Evolutionary conservation across 2,113 vertebrate species (phyloP).

Genomic region (Aix galericulata): DNA sequence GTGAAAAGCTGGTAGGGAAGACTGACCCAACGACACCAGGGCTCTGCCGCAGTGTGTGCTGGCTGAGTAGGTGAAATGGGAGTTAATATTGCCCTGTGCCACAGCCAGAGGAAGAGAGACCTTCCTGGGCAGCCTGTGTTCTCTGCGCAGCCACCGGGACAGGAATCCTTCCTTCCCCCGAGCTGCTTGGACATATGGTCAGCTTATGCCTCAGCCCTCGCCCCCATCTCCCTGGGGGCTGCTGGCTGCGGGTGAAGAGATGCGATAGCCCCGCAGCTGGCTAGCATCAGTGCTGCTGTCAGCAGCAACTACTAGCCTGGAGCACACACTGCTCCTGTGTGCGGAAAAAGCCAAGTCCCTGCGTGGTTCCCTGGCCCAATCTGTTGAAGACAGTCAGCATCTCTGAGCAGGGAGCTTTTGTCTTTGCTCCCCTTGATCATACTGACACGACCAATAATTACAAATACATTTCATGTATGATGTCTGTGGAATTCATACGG

Average conservation of each 20-base stretch:
- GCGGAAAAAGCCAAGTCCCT: background rate
- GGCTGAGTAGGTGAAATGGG: fast-evolving
- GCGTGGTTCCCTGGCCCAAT: background rate
- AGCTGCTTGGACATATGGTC: background rate
- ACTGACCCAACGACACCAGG: background rate
- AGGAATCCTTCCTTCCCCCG: background rate
- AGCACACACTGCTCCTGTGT: background rate
- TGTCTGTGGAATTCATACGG: background rate
- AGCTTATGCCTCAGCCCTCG: background rate
- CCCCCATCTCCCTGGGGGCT: background rate
- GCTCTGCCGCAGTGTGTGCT: fast-evolving
- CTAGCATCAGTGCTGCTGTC: conserved; percentile 23
- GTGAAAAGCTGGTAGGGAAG: background rate
- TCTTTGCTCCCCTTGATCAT: conserved; percentile 27
- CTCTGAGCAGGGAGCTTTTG: conserved; percentile 2
- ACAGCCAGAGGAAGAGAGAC: background rate
- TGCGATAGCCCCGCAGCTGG: conserved; percentile 8
- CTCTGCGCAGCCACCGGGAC: background rate
- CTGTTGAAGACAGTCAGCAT: background rate
- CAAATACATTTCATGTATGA: background rate
- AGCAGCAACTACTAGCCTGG: conserved; percentile 26
- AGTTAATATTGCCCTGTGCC: background rate
- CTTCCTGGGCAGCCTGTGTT: background rate
- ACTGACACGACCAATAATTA: background rate
- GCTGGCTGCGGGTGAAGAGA: background rate